A percentile compares a stretch with the other conserved stretches of the same genome.
Conservation (phyloP, 1,140 invertebrate genomes). For the Leptoteleia sp. region DNA sequence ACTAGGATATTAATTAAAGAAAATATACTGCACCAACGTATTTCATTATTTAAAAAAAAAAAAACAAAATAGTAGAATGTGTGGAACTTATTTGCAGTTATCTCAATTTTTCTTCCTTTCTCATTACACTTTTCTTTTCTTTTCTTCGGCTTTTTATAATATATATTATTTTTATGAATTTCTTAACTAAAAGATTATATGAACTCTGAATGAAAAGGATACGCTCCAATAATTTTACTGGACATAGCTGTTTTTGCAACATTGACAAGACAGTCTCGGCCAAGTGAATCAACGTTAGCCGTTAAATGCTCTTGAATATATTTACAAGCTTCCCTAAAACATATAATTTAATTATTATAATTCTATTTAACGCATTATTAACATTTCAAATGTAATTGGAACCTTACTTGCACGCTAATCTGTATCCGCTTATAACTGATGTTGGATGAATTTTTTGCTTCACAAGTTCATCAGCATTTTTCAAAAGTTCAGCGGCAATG, state of each 20-base stretch:
- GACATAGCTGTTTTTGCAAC: constrained; percentile 99
- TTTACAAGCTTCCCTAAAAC: constrained; percentile 93
- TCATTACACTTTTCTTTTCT: no score
- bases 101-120: no score
- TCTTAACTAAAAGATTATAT: neutral
- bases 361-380: neutral
- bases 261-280: constrained; percentile 93
- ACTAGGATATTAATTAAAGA: constrained; percentile 77
- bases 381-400: neutral
- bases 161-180: neutral
- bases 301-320: constrained; percentile 98
- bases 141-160: no score
- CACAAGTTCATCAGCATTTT: constrained; percentile 99
- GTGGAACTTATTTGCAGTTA: no score
- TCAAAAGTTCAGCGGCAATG: constrained; percentile 90
- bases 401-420: constrained; percentile 57
- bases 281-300: constrained; percentile 93
- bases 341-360: neutral
- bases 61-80: no score
- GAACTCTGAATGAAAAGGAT: constrained; percentile 83
- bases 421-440: constrained; percentile 98
- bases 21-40: no score
- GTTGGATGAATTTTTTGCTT: constrained; percentile 99
- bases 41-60: no score
- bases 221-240: constrained; percentile 98